Conservation (phyloP, 2,888 invertebrate species). For the Meiosimyza platycephala region DNA sequence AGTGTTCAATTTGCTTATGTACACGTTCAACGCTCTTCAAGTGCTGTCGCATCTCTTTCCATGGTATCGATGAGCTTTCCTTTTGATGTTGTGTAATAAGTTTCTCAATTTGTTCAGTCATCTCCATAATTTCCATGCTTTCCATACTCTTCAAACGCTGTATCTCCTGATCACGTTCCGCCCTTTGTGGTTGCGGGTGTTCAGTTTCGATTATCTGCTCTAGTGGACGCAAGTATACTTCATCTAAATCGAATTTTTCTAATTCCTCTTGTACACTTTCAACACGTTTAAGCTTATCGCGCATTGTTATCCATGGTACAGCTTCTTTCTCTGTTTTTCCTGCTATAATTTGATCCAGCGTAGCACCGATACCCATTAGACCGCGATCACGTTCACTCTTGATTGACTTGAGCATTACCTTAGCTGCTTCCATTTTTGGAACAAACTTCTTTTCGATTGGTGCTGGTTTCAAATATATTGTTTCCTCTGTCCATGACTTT, state of each 20-base stretch:
- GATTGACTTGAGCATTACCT: conserved; percentile 69
- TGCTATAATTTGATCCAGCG: conserved; percentile 63
- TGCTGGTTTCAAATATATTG: conserved; percentile 72
- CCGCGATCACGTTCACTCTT: conserved; percentile 68
- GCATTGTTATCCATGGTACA: conserved; percentile 65
- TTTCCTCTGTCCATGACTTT: conserved; percentile 76
- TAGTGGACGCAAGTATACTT: conserved; percentile 66
- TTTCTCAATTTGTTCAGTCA: conserved; percentile 65
- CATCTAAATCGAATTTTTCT: conserved; percentile 65
- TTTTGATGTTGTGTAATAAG: conserved; percentile 61
- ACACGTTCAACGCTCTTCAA: conserved; percentile 65
- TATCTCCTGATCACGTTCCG: conserved; percentile 65
- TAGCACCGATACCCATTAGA: conserved; percentile 63
- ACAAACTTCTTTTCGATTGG: conserved; percentile 70
- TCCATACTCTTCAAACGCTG: conserved; percentile 65
- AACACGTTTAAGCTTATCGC: conserved; percentile 62
- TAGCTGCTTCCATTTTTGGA: conserved; percentile 69
- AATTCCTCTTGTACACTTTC: conserved; percentile 66
- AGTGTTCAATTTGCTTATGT: conserved; percentile 66
- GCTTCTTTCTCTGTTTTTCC: conserved; percentile 65
- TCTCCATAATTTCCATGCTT: conserved; percentile 64
- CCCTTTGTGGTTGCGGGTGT: conserved; percentile 60
- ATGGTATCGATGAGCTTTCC: conserved; percentile 61
- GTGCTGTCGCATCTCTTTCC: conserved; percentile 66
- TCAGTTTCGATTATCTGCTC: conserved; percentile 54